Percentiles rank a stretch among this genome's conserved stretches.
Conservation (phyloP, 2,113 vertebrate species). For the Notechis scutatus region DNA sequence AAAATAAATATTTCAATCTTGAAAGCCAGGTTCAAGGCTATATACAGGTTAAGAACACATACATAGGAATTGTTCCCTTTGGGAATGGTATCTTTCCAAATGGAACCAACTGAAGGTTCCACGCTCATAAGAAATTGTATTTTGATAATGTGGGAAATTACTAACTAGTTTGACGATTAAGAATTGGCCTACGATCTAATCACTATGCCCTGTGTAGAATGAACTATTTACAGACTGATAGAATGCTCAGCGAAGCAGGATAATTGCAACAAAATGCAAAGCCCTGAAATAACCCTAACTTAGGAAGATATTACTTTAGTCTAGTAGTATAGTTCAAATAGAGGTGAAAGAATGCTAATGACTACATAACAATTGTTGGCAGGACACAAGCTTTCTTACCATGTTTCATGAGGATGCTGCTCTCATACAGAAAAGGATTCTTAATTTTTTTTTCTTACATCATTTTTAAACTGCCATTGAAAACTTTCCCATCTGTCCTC, state of each 20-base stretch:
- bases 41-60: background rate
- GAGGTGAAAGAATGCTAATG: background rate
- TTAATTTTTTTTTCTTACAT: background rate
- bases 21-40: background rate
- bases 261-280: background rate
- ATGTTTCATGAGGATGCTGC: background rate
- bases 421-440: background rate
- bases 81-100: background rate
- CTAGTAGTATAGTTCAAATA: background rate
- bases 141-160: background rate
- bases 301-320: background rate
- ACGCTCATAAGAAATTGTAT: background rate
- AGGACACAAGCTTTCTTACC: background rate
- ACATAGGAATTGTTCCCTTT: background rate
- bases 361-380: background rate
- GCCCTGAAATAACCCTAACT: background rate
- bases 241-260: background rate
- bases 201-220: background rate
- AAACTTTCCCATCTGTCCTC: background rate
- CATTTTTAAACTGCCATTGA: background rate
- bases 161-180: background rate
- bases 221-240: background rate
- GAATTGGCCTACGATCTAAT: background rate
- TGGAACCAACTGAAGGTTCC: background rate
- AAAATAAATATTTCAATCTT: background rate